Conservation (phyloP, 35 echinoderm and acorn worm species). For the Holothuria glaberrima region DNA sequence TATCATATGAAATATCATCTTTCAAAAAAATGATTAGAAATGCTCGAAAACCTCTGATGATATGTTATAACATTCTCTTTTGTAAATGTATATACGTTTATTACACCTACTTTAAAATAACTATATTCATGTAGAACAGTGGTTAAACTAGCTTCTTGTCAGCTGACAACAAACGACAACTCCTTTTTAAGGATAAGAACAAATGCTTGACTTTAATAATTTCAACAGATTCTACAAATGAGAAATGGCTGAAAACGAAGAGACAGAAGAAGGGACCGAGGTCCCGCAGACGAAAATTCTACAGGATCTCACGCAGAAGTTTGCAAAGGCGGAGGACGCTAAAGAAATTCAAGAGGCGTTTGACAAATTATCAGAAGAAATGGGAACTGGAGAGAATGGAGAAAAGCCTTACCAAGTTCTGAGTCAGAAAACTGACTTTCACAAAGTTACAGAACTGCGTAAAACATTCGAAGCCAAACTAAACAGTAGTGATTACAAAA, state of each 20-base stretch:
- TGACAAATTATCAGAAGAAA: not conserved
- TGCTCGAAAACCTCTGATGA: too few species aligned
- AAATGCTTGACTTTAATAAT: too few species aligned
- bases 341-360: not conserved
- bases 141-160: too few species aligned
- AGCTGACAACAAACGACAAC: too few species aligned
- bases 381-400: not conserved
- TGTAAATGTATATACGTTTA: too few species aligned
- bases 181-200: too few species aligned
- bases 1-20: too few species aligned
- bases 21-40: too few species aligned
- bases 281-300: not conserved
- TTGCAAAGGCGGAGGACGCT: not conserved
- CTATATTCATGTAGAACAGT: too few species aligned
- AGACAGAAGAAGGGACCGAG: not conserved
- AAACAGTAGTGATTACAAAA: conserved; percentile 6
- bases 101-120: too few species aligned
- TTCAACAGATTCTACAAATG: too few species aligned
- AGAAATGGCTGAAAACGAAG: not conserved
- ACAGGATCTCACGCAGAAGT: not conserved
- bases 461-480: conserved; percentile 18
- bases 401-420: conserved; percentile 4
- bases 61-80: too few species aligned
- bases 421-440: conserved; percentile 13
- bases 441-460: not conserved